Percentiles rank a stretch among this genome's conserved stretches.
These are phyloP conservation scores for Notothenia rossii DNA, from an alignment of 2,113 vertebrate species.

Conservation along the genomic window DNA sequence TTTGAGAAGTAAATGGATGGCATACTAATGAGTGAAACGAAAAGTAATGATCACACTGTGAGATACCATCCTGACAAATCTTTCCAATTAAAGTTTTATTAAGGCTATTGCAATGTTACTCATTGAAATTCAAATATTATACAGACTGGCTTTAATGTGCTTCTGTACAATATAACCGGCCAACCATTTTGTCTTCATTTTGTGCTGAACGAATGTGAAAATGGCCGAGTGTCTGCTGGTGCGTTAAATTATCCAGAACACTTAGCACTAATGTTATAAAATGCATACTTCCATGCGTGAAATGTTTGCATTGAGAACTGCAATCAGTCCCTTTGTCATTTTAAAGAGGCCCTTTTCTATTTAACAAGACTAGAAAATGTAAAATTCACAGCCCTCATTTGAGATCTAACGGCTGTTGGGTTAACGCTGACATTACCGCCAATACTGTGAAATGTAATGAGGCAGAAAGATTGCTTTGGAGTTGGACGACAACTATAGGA, in stretches of 20 bases:
- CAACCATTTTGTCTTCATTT: neutral
- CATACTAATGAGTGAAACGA: conserved; percentile 25
- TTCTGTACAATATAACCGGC: neutral
- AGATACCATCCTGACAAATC: conserved; percentile 26
- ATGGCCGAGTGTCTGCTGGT: neutral
- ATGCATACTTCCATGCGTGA: neutral
- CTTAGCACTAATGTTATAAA: neutral
- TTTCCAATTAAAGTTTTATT: conserved; percentile 51
- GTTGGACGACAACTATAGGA: conserved; percentile 45
- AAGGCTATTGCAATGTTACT: conserved; percentile 24
- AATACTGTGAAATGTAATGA: conserved; percentile 61
- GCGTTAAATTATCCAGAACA: too few relatives aligned
- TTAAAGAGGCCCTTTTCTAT: neutral
- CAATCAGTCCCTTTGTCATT: neutral
- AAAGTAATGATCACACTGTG: conserved; percentile 28
- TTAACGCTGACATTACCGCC: conserved; percentile 49
- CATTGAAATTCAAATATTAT: conserved; percentile 42
- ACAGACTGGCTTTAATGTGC: neutral
- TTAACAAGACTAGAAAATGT: conserved; percentile 28
- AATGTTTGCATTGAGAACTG: too few relatives aligned
- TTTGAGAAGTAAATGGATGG: neutral
- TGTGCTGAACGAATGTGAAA: neutral
- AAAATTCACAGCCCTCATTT: conserved; percentile 28
- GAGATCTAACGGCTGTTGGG: conserved; percentile 27
- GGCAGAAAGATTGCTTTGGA: conserved; percentile 63